phyloP scores from a whole-genome alignment of 2,113 vertebrate species.

The Sceloporus undulatus region DNA sequence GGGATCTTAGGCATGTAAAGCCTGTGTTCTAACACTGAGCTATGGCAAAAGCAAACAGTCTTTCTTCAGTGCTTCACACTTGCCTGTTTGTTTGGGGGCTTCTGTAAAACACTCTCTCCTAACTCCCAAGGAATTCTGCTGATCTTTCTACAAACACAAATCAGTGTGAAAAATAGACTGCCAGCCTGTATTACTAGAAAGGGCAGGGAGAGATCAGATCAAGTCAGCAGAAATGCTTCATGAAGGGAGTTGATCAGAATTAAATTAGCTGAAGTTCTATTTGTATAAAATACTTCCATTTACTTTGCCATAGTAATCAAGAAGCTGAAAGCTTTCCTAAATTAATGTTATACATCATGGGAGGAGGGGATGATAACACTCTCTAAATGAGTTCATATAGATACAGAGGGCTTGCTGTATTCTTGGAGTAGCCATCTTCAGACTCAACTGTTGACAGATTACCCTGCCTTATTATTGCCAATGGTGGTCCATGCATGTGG shows the following conservation, averaged over 20 bases:
- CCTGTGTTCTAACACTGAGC: neutral
- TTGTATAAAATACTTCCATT: slow-evolving; percentile 62
- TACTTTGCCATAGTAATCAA: slow-evolving; percentile 54
- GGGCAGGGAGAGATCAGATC: slow-evolving; percentile 34
- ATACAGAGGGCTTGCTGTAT: neutral
- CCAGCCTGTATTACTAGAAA: slow-evolving; percentile 33
- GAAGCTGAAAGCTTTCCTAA: slow-evolving; percentile 43
- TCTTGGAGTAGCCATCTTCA: too few relatives aligned
- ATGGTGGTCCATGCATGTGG: too few relatives aligned
- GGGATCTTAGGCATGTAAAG: neutral
- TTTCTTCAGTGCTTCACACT: neutral
- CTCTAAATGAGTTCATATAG: slow-evolving; percentile 50
- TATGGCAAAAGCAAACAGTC: neutral
- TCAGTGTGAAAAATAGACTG: slow-evolving; percentile 62
- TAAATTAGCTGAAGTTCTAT: slow-evolving; percentile 63
- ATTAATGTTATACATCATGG: slow-evolving; percentile 57
- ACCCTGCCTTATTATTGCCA: too few relatives aligned
- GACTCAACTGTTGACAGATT: too few relatives aligned
- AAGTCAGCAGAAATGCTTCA: slow-evolving; percentile 59
- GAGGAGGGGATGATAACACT: slow-evolving; percentile 49
- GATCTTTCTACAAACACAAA: slow-evolving; percentile 65
- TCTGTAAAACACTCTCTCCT: slow-evolving; percentile 33
- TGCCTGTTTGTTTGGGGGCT: slow-evolving; percentile 22
- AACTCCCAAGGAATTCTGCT: slow-evolving; percentile 52
- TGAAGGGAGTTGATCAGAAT: slow-evolving; percentile 48